Base-by-base conservation (phyloP, 2,113 vertebrate genomes). In the Parus major region DNA sequence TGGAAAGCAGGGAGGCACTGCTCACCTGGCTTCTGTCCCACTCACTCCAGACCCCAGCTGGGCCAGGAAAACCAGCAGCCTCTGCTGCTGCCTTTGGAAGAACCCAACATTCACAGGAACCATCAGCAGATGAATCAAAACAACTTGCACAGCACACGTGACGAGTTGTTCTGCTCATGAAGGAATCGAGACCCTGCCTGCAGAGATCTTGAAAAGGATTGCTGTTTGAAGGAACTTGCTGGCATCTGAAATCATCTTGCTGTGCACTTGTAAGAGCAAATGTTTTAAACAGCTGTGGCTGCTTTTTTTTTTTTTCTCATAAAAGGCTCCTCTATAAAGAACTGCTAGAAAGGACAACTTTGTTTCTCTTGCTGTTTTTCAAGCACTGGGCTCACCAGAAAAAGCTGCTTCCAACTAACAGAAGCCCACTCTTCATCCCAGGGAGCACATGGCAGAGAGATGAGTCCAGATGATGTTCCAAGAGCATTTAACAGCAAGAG, bases 71-170 rank as follows among this genome's bases (percentile, higher is more conserved):
- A 44, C 11, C n/a, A n/a, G 66, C 3, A 68, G 57, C 33, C 9
- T 65, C 53, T 47, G 20, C 33, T 39, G 22, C 55, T 60, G 71
- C 41, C 56, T 80, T 68, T 71, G 56, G 47, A n/a, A 44, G 36
- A 53, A 20, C 71, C 44, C 29, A 18, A 3, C 11, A 1, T 0
- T 13, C 52, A n/a, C 4, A 56, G 81, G 33, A 44, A 21, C 0
- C 0, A 57, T 5, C 15, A n/a, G 55, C 13, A 84, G 44, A 69
- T 12, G 49, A 50, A 35, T 42, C 44, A 86, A 20, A 81, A 8
- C 12, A 2, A n/a, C 33, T 3, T 25, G 66, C 12, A 29, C 65
- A 66, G 11, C 36, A 29, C 14, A 27, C 57, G 35, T 7, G 8
- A 23, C 0, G 12, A 56, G 57, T 18, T 9, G 3, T 28, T 86